phyloP scores from a whole-genome alignment of 2,113 vertebrate genomes.

The Fregata magnificens region DNA sequence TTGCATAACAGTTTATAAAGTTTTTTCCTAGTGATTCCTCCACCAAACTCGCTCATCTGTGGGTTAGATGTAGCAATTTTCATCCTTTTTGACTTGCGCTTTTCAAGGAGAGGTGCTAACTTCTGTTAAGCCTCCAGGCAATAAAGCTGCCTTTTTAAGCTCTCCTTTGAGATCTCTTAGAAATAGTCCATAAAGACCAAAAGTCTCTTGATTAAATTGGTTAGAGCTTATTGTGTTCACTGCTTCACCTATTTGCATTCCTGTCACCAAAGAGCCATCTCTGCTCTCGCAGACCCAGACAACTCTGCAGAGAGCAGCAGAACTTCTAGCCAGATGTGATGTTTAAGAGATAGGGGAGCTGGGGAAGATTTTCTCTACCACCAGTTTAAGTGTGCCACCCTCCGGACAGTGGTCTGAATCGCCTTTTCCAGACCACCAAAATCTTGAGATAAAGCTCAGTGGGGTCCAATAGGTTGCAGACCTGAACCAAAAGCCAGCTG shows the following conservation, averaged over 20 bases:
- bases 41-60: not conserved
- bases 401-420: not conserved
- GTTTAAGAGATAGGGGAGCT: not conserved
- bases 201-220: not conserved
- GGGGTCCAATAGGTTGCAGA: not conserved
- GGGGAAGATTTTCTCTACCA: not conserved
- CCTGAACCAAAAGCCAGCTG: fast-evolving
- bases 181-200: not conserved
- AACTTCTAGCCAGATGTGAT: not conserved
- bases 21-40: not conserved
- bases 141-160: constrained; percentile 57
- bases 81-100: constrained; percentile 35
- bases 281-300: not conserved
- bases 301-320: not conserved
- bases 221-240: not conserved
- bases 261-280: not conserved
- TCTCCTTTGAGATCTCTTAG: constrained; percentile 33
- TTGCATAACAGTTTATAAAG: not conserved
- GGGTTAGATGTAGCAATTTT: not conserved
- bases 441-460: not conserved
- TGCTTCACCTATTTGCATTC: not conserved
- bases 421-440: not conserved
- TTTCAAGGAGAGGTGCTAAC: constrained; percentile 48
- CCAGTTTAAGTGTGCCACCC: not conserved
- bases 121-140: constrained; percentile 56